Conservation (phyloP, 2,888 invertebrate species). For the Heterodera filipjevi region DNA sequence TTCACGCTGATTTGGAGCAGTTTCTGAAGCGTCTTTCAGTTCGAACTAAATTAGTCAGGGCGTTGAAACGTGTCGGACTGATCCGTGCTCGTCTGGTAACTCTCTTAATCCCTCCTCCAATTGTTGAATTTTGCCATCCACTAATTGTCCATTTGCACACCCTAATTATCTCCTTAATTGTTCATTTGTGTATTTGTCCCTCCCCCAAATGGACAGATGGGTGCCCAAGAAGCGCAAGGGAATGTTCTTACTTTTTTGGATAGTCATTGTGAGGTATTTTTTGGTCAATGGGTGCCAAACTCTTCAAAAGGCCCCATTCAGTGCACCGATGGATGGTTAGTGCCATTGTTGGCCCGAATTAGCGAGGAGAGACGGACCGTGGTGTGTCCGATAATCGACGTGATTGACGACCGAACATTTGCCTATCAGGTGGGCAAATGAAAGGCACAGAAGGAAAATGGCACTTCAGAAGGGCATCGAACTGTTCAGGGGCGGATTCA, state of each 20-base stretch:
- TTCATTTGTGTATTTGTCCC: no score
- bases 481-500: slow-evolving; percentile 95
- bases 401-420: slow-evolving; percentile 92
- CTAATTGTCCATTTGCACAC: not conserved
- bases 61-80: slow-evolving; percentile 88
- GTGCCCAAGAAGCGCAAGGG: slow-evolving; percentile 88
- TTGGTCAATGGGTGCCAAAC: not conserved
- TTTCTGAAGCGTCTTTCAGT: slow-evolving; percentile 68
- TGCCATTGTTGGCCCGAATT: slow-evolving; percentile 87
- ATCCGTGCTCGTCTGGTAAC: slow-evolving; percentile 83
- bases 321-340: slow-evolving; percentile 97
- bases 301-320: no score
- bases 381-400: slow-evolving; percentile 85
- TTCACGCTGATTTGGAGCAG: slow-evolving; percentile 49
- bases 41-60: slow-evolving; percentile 77
- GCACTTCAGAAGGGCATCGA: slow-evolving; percentile 77
- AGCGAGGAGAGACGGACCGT: slow-evolving; percentile 79
- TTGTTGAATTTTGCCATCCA: no score
- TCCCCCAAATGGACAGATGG: slow-evolving; percentile 69
- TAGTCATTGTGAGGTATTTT: slow-evolving; percentile 83
- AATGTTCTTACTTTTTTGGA: slow-evolving; percentile 92
- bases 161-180: no score
- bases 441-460: not conserved
- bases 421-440: slow-evolving; percentile 74
- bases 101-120: not conserved